These are phyloP conservation scores for Erpornis zantholeuca DNA, from an alignment of 2,113 vertebrate genomes.

Conservation along the genomic window DNA sequence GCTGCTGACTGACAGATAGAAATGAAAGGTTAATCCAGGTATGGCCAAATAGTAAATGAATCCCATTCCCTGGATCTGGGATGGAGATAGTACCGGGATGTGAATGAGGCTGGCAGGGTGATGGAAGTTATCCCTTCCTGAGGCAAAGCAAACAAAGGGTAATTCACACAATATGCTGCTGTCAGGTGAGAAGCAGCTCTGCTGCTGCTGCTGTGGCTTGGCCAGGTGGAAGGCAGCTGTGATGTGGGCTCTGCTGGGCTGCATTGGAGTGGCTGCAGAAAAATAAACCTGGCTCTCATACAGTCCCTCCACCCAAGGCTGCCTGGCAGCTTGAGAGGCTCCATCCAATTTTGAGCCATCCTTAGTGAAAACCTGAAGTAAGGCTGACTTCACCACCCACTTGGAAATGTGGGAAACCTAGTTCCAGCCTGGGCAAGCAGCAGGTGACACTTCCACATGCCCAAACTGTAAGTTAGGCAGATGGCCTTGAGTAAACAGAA, in stretches of 20 bases:
- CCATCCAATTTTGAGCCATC: background rate
- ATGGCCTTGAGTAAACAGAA: conserved; percentile 15
- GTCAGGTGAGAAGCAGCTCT: background rate
- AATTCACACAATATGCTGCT: background rate
- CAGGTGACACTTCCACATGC: background rate
- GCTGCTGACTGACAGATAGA: background rate
- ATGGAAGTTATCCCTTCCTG: background rate
- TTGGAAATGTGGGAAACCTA: background rate
- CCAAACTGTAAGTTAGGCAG: background rate
- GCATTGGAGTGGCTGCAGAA: accelerated
- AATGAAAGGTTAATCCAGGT: background rate
- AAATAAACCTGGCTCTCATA: background rate
- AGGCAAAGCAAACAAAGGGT: background rate
- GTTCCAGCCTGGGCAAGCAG: background rate
- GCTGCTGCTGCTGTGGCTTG: background rate
- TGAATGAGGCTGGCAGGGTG: background rate
- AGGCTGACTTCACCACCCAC: background rate
- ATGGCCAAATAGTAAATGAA: background rate
- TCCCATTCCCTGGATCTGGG: background rate
- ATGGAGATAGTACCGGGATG: background rate
- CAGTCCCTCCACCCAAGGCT: background rate
- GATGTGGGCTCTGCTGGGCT: background rate
- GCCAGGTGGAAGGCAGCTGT: background rate
- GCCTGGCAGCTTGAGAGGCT: background rate
- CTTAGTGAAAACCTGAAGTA: background rate